phyloP scores from a whole-genome alignment of 30 jellyfish, hydroid and myxozoan species.

The Chrysaora quinquecirrha region DNA sequence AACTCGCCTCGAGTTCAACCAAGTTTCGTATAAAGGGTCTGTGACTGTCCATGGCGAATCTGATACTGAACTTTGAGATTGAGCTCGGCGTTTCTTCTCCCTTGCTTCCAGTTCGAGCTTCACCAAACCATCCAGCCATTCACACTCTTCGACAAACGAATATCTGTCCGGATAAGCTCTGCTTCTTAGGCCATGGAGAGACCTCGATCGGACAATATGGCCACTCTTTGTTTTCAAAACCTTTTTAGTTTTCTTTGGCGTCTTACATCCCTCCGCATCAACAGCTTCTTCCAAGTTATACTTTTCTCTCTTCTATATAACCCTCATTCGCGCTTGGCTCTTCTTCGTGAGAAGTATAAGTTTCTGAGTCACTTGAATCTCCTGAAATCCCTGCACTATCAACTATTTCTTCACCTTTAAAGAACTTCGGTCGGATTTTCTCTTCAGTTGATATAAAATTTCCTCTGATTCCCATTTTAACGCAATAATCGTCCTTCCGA shows the following conservation, averaged over 20 bases:
- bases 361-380: no score
- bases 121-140: conserved; percentile 68
- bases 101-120: conserved; percentile 47
- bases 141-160: conserved; percentile 56
- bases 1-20: conserved; percentile 1
- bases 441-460: no score
- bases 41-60: conserved; percentile 12
- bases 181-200: conserved; percentile 63
- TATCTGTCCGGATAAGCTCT: conserved; percentile 27
- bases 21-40: conserved; percentile 3
- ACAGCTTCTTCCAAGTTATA: not conserved
- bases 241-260: conserved; percentile 19
- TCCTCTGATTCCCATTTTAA: no score
- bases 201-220: conserved; percentile 43
- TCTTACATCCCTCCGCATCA: not conserved
- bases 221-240: conserved; percentile 65
- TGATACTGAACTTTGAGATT: not conserved
- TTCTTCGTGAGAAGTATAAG: no score
- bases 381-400: no score
- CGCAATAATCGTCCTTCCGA: no score
- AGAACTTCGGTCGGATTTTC: no score
- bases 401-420: no score
- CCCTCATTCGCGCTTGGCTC: not conserved
- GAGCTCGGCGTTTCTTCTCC: conserved; percentile 9
- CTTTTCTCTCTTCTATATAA: not conserved